A percentile compares a stretch with the other conserved stretches of the same genome.
Conservation (phyloP, 2,888 invertebrate genomes). For the Drosophila flavopinicola region DNA sequence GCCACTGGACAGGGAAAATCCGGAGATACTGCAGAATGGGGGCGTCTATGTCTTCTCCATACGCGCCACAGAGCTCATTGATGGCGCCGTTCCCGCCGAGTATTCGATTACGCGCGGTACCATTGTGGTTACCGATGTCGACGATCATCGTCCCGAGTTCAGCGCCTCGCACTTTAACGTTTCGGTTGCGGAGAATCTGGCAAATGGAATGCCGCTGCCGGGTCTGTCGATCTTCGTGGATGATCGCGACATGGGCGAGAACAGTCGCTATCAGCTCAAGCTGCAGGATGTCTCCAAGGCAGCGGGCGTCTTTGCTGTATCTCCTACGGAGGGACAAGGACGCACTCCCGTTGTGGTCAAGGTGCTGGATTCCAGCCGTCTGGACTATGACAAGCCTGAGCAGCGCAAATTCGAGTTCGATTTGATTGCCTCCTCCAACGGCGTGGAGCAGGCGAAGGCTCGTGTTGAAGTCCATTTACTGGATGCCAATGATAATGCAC, state of each 20-base stretch:
- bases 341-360: slow-evolving; percentile 90
- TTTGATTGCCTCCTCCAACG: slow-evolving; percentile 87
- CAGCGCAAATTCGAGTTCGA: slow-evolving; percentile 88
- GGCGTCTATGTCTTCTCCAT: slow-evolving; percentile 90
- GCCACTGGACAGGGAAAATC: slow-evolving; percentile 90
- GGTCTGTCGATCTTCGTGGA: slow-evolving; percentile 90
- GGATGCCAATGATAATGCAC: slow-evolving; percentile 93
- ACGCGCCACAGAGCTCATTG: slow-evolving; percentile 90
- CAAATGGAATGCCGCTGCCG: slow-evolving; percentile 88
- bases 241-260: slow-evolving; percentile 90
- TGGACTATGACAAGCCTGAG: slow-evolving; percentile 89
- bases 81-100: slow-evolving; percentile 89
- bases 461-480: slow-evolving; percentile 88
- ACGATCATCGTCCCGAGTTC: slow-evolving; percentile 90
- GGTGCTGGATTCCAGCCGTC: slow-evolving; percentile 87
- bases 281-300: slow-evolving; percentile 87
- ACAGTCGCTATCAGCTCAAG: slow-evolving; percentile 88
- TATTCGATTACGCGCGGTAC: slow-evolving; percentile 89
- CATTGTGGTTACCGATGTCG: slow-evolving; percentile 91
- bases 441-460: slow-evolving; percentile 86
- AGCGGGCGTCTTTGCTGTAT: slow-evolving; percentile 87
- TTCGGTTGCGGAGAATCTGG: slow-evolving; percentile 91
- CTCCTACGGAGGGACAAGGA: slow-evolving; percentile 88
- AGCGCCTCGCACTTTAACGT: slow-evolving; percentile 88
- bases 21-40: slow-evolving; percentile 90